Percentiles rank a stretch among this genome's conserved stretches.
Evolutionary conservation across 1,140 invertebrate genomes (phyloP).

Genomic region (Patella vulgata): DNA sequence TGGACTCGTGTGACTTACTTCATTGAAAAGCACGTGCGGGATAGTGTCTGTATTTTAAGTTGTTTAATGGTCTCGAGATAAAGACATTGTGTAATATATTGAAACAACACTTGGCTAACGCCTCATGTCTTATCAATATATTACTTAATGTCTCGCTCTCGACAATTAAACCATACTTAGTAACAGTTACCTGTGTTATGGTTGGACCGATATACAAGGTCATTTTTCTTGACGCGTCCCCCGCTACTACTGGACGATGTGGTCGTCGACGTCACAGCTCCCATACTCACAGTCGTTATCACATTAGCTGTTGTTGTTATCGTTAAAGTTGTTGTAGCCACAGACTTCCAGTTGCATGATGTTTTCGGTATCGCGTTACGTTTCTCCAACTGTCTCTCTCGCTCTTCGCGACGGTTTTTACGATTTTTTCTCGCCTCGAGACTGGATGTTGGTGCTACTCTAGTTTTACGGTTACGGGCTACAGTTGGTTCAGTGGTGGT

Average conservation of each 20-base stretch:
- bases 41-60: too few relatives aligned
- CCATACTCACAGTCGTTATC: constrained; percentile 75
- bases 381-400: constrained; percentile 33
- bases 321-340: not conserved
- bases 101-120: too few relatives aligned
- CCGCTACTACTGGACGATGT: constrained; percentile 70
- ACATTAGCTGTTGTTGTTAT: constrained; percentile 81
- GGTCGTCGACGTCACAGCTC: constrained; percentile 73
- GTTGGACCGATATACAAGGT: not conserved
- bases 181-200: constrained; percentile 9
- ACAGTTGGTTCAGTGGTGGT: constrained; percentile 41
- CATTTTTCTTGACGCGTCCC: constrained; percentile 3
- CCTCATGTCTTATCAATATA: too few relatives aligned
- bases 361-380: constrained; percentile 21
- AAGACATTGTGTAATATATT: too few relatives aligned
- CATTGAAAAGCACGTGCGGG: too few relatives aligned
- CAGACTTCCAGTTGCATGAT: not conserved
- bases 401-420: constrained; percentile 38
- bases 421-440: constrained; percentile 27
- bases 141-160: too few relatives aligned
- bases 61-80: too few relatives aligned
- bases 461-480: constrained; percentile 5
- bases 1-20: too few relatives aligned
- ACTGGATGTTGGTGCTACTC: not conserved
- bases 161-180: constrained; percentile 61